Evolutionary conservation across 2,797 vertebrate genomes (phyloP).

Genomic region (Ptychobarbus kaznakovi): DNA sequence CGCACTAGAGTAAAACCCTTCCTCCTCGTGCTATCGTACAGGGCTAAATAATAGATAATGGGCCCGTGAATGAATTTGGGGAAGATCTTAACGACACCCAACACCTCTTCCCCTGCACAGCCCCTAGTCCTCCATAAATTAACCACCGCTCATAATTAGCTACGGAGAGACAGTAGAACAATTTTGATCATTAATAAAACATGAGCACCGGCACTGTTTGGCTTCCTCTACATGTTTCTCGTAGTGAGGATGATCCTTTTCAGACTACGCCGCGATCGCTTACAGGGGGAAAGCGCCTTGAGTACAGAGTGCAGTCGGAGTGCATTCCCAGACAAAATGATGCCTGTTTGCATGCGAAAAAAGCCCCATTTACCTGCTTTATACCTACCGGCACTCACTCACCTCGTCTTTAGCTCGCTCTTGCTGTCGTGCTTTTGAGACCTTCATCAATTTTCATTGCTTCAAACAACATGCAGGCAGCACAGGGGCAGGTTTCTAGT

Average conservation of each 20-base stretch:
- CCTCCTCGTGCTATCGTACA: constrained; percentile 74
- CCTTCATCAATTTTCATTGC: constrained; percentile 56
- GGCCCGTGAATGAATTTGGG: constrained; percentile 76
- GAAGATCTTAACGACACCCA: constrained; percentile 78
- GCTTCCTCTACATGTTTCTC: constrained; percentile 58
- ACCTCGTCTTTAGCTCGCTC: constrained; percentile 39
- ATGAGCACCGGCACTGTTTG: constrained; percentile 66
- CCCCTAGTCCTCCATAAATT: constrained; percentile 70
- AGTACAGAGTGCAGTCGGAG: constrained; percentile 27
- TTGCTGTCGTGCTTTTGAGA: constrained; percentile 39
- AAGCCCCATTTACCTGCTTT: constrained; percentile 53
- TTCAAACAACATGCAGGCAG: constrained; percentile 49
- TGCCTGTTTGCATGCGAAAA: constrained; percentile 58
- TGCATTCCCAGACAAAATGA: constrained; percentile 34
- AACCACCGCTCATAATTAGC: constrained; percentile 76
- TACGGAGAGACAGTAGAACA: constrained; percentile 71
- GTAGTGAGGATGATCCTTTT: constrained; percentile 40
- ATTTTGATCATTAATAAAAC: constrained; percentile 76
- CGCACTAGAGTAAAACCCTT: constrained; percentile 77
- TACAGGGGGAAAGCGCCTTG: constrained; percentile 7
- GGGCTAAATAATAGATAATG: constrained; percentile 79
- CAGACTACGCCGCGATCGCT: constrained; percentile 33
- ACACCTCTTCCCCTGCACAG: constrained; percentile 64
- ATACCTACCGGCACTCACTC: constrained; percentile 12
- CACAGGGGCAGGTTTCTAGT: constrained; percentile 55